phyloP scores from a whole-genome alignment of 2,797 vertebrate genomes.

The Morus bassanus region DNA sequence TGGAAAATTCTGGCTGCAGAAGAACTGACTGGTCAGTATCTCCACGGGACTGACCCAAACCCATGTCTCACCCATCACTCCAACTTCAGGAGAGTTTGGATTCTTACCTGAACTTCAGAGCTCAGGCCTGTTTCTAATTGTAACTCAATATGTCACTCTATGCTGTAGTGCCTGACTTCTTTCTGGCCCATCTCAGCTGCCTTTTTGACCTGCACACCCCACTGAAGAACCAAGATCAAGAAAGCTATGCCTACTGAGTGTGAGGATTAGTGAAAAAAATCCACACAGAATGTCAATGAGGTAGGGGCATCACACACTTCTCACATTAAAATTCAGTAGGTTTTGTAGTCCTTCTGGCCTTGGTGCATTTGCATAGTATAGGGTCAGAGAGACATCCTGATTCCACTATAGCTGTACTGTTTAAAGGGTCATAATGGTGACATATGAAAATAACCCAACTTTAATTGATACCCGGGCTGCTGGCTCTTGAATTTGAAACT shows the following conservation, averaged over 20 bases:
- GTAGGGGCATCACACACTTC: neutral
- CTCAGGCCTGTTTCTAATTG: neutral
- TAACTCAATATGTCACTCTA: neutral
- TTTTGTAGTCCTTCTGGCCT: slow-evolving; percentile 29
- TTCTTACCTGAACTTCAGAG: neutral
- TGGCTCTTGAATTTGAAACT: slow-evolving; percentile 34
- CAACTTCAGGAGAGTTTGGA: neutral
- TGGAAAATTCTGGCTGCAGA: neutral
- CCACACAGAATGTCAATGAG: slow-evolving; percentile 43
- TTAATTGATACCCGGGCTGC: slow-evolving; percentile 64
- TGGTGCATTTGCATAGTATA: slow-evolving; percentile 36
- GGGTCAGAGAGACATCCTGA: slow-evolving; percentile 62
- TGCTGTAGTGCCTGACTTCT: neutral
- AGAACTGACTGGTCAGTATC: neutral
- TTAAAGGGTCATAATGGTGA: slow-evolving; percentile 43
- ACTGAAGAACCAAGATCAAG: slow-evolving; percentile 50
- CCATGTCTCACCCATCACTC: neutral
- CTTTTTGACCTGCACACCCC: slow-evolving; percentile 46
- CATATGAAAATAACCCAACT: slow-evolving; percentile 54
- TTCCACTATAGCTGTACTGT: slow-evolving; percentile 13
- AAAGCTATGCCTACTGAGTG: slow-evolving; percentile 30
- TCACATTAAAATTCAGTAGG: slow-evolving; percentile 60
- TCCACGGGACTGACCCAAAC: neutral
- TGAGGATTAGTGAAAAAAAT: slow-evolving; percentile 26
- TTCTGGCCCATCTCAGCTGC: slow-evolving; percentile 3